These are phyloP conservation scores for Drosophila meridionalis DNA, from an alignment of 2,888 invertebrate species.

Conservation along the genomic window DNA sequence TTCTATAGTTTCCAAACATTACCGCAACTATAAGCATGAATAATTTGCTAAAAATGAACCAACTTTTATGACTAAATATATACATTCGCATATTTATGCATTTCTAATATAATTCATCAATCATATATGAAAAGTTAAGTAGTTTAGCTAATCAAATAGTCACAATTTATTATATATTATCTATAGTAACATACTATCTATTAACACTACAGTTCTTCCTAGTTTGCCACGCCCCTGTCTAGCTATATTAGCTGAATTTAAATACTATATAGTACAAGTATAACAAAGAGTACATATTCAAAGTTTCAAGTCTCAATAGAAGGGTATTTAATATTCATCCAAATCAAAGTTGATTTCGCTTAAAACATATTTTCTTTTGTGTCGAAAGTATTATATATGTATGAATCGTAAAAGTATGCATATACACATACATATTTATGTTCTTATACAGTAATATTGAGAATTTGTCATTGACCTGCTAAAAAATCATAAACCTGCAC, in stretches of 20 bases:
- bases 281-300: background rate
- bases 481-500: slow-evolving; percentile 43
- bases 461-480: slow-evolving; percentile 75
- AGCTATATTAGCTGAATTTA: background rate
- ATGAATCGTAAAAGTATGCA: background rate
- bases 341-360: background rate
- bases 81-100: too few species aligned
- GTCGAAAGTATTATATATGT: background rate
- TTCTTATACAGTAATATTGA: slow-evolving; percentile 30
- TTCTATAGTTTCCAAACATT: background rate
- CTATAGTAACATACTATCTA: too few species aligned
- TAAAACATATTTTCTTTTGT: background rate
- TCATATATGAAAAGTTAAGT: background rate
- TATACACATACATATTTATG: slow-evolving; percentile 13
- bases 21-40: background rate
- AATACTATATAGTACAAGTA: background rate
- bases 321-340: background rate
- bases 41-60: background rate
- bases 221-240: too few species aligned
- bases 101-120: background rate
- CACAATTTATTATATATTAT: too few species aligned
- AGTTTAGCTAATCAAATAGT: background rate
- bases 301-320: background rate
- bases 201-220: too few species aligned
- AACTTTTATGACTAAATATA: background rate